These are phyloP conservation scores for Flabesymbios commensalis DNA, from an alignment of 2,888 invertebrate genomes.

Conservation along the genomic window DNA sequence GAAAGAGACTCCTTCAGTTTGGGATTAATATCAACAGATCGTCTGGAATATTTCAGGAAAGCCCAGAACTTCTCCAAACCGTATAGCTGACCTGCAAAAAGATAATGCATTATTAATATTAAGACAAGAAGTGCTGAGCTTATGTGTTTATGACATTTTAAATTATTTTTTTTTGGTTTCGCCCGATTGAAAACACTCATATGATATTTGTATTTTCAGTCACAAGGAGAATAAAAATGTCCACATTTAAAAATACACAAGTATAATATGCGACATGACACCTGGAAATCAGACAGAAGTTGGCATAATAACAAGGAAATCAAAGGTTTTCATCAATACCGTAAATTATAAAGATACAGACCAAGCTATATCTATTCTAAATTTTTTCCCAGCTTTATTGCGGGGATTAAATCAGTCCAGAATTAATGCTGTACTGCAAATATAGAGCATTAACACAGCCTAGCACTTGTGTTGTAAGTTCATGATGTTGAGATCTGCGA, in stretches of 20 bases:
- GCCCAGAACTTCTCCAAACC: slow-evolving; percentile 99
- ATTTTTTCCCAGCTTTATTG: no score
- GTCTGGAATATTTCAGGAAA: slow-evolving; percentile 84
- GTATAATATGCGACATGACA: background rate
- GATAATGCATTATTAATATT: background rate
- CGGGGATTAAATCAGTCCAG: no score
- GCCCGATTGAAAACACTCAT: no score
- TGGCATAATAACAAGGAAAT: background rate
- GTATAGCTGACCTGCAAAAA: slow-evolving; percentile 82
- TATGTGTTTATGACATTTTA: no score
- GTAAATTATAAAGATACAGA: background rate
- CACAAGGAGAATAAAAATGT: background rate
- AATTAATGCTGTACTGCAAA: no score
- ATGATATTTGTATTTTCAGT: no score
- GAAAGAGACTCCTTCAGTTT: slow-evolving; percentile 60
- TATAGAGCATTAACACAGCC: no score
- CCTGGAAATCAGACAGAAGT: background rate
- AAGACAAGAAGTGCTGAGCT: no score
- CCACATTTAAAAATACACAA: background rate
- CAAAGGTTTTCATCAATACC: background rate
- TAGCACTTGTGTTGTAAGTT: no score
- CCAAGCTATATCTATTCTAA: no score
- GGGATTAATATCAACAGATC: slow-evolving; percentile 58
- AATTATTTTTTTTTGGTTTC: no score
- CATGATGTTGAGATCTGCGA: no score